A percentile compares a stretch with the other conserved stretches of the same genome.
phyloP scores from a whole-genome alignment of 1,140 invertebrate genomes.

The Pogonomyrmex barbatus region DNA sequence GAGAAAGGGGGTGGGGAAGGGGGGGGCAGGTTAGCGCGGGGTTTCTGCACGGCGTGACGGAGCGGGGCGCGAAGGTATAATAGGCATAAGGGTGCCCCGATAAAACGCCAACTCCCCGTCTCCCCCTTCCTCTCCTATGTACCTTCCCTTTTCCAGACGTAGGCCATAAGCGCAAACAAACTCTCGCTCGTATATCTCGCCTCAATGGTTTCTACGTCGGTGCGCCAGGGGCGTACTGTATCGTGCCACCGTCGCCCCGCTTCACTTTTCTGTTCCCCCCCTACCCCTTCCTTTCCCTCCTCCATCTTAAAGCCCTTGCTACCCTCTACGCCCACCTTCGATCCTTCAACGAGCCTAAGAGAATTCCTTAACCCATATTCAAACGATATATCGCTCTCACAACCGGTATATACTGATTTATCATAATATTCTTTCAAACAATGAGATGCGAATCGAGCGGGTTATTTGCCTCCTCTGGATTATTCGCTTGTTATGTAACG shows the following conservation, averaged over 20 bases:
- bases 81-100: constrained; percentile 84
- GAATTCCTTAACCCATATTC: constrained; percentile 64
- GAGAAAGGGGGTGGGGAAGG: background rate
- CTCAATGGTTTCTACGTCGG: constrained; percentile 77
- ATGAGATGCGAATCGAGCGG: background rate
- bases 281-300: too few species aligned
- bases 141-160: constrained; percentile 73
- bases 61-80: constrained; percentile 77
- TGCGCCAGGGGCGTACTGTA: constrained; percentile 66
- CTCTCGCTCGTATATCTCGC: constrained; percentile 80
- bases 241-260: constrained; percentile 47
- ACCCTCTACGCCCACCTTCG: constrained; percentile 5
- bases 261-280: background rate
- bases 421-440: constrained; percentile 17
- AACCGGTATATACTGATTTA: constrained; percentile 26
- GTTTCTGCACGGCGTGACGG: constrained; percentile 54
- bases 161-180: constrained; percentile 81
- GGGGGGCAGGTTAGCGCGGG: constrained; percentile 56
- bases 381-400: constrained; percentile 38
- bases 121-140: background rate
- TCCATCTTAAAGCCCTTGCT: constrained; percentile 12
- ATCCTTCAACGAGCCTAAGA: constrained; percentile 22
- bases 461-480: background rate
- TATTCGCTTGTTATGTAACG: background rate
- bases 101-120: constrained; percentile 77